Percentiles rank a stretch among this genome's conserved stretches.
phyloP scores from a whole-genome alignment of 2,797 vertebrate species.

The Malurus leucopterus region DNA sequence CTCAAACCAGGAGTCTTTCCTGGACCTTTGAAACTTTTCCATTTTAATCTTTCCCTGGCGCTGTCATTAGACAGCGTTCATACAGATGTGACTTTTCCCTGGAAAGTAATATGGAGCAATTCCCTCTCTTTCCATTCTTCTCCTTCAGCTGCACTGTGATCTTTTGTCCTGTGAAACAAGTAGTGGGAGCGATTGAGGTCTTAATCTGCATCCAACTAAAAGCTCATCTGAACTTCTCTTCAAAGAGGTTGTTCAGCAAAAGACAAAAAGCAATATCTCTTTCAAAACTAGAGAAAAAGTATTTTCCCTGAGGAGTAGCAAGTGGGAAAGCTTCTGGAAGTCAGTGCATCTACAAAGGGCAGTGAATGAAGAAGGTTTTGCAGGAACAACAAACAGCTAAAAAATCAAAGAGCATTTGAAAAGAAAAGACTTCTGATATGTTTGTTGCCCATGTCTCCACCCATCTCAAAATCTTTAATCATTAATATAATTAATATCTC shows the following conservation, averaged over 20 bases:
- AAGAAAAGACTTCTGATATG: background rate
- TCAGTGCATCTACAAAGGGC: background rate
- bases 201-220: background rate
- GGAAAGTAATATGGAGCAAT: constrained; percentile 6
- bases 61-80: background rate
- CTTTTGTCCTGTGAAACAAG: background rate
- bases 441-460: background rate
- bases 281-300: background rate
- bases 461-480: background rate
- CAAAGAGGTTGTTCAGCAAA: background rate
- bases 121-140: constrained; percentile 2
- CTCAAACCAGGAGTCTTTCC: background rate
- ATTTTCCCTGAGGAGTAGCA: background rate
- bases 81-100: background rate
- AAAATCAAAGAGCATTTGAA: background rate
- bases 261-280: background rate
- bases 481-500: constrained; percentile 8
- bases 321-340: background rate
- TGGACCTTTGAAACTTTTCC: background rate
- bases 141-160: background rate
- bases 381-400: background rate
- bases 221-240: background rate
- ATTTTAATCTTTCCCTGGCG: background rate
- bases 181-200: background rate
- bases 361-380: background rate